Percentiles rank a stretch among this genome's conserved stretches.
Conservation (phyloP, 53 echinoderm and acorn worm species). For the Stichopus horrens region DNA sequence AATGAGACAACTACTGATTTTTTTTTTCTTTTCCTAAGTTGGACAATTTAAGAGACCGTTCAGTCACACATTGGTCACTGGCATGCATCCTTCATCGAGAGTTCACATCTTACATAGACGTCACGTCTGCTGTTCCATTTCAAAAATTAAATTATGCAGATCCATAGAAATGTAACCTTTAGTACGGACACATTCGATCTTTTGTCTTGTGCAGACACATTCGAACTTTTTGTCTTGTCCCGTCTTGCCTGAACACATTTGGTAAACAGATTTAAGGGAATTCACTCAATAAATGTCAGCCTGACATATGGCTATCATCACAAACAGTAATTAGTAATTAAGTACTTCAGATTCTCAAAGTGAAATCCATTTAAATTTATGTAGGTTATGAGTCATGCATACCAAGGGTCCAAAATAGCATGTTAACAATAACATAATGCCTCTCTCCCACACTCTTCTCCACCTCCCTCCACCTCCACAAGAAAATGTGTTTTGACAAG, state of each 20-base stretch:
- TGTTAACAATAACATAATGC: not conserved
- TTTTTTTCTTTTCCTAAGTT: too few relatives aligned
- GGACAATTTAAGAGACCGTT: too few relatives aligned
- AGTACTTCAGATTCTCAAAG: not conserved
- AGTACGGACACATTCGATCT: too few relatives aligned
- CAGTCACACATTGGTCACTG: too few relatives aligned
- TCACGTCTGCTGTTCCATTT: too few relatives aligned
- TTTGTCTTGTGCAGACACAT: too few relatives aligned
- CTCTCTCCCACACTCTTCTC: not conserved
- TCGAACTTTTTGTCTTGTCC: not conserved
- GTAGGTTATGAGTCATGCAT: not conserved
- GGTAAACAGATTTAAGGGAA: not conserved
- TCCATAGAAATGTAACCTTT: too few relatives aligned
- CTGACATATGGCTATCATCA: constrained; percentile 9
- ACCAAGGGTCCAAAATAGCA: not conserved
- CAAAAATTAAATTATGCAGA: too few relatives aligned
- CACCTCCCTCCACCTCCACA: not conserved
- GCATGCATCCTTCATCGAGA: too few relatives aligned
- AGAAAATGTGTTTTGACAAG: not conserved
- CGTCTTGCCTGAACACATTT: not conserved
- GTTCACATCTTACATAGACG: too few relatives aligned
- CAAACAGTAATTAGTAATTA: not conserved
- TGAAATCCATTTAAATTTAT: not conserved
- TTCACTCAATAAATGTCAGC: not conserved
- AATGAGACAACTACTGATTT: too few relatives aligned